Base-by-base conservation (phyloP, 2,888 invertebrate species). In the Thecophora atra region DNA sequence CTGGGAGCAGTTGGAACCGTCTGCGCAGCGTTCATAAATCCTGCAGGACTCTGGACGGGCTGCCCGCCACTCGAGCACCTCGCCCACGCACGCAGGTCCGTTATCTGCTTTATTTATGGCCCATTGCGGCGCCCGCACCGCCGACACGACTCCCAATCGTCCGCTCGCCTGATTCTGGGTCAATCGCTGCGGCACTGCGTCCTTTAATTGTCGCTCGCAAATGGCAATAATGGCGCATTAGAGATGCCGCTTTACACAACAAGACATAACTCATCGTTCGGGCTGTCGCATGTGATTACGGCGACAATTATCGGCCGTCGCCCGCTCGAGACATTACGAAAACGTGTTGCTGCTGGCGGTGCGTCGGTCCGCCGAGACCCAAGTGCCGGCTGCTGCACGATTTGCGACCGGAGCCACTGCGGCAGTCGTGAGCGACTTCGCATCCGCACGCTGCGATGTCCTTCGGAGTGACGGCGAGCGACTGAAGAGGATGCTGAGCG, bases 51-150 rank as follows among this genome's bases (percentile, higher is more conserved):
- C 51, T 17, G 47, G 69, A 69, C 62, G 69, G 47, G 60, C 44
- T 58, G 60, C 69, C 58, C 47, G 26, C 37, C 37, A 21, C 56
- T 37, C 54, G 68, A 56, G 24, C 37, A 47, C 60, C 17, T 42
- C 37, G 67, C 67, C 52, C 54, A 67, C 54, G 56, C 67, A 67
- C 44, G 54, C 54, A 67, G 28, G 81, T 79, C 81, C 81, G 82
- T 82, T 83, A 79, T 80, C 76, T 76, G 76, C 65, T 77, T 83
- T 80, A 83, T 82, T 83, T 83, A 82, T 82, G 78, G 80, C 78
- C 83, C 82, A 82, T 82, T 83, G 82, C 79, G 78, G 77, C 78
- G 77, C 77, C 78, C 79, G 37, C 58, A n/a, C n/a, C 54, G 28
- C 21, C 54, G 8, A 8, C 68, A n/a, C n/a, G n/a, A 64, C 64